A percentile compares a stretch with the other conserved stretches of the same genome.
Evolutionary conservation across 1,140 invertebrate genomes (phyloP).

Genomic region (Pseudomyrmex gracilis): DNA sequence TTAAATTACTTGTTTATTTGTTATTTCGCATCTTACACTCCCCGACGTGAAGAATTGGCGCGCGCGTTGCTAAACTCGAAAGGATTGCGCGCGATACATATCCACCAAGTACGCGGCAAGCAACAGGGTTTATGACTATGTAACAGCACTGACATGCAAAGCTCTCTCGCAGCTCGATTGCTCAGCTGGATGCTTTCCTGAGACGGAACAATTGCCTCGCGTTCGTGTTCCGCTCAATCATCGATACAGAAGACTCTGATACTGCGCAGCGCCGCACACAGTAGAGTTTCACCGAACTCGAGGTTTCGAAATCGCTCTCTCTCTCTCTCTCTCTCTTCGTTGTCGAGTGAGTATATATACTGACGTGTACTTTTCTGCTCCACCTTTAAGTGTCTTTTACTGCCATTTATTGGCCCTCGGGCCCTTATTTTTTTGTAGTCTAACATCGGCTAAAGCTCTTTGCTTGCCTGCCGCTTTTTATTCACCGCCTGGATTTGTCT

Average conservation of each 20-base stretch:
- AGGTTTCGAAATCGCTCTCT: slow-evolving; percentile 5
- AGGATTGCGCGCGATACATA: not conserved
- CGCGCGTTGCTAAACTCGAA: slow-evolving; percentile 24
- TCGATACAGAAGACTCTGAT: slow-evolving; percentile 28
- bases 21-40: slow-evolving; percentile 49
- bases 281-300: not conserved
- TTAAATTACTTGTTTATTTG: slow-evolving; percentile 78
- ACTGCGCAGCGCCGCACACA: not conserved
- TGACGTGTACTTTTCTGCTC: too few relatives aligned
- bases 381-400: too few relatives aligned
- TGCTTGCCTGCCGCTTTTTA: too few relatives aligned
- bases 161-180: not conserved
- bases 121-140: slow-evolving; percentile 44
- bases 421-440: too few relatives aligned
- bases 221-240: slow-evolving; percentile 25
- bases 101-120: not conserved
- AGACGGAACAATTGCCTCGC: slow-evolving; percentile 15
- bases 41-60: not conserved
- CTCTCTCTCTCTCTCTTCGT: too few relatives aligned
- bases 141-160: not conserved
- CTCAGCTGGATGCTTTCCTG: not conserved
- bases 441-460: too few relatives aligned
- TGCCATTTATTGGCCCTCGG: too few relatives aligned
- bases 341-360: too few relatives aligned
- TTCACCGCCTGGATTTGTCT: too few relatives aligned